Evolutionary conservation across 2,113 vertebrate genomes (phyloP).

Genomic region (Scopus umbretta): DNA sequence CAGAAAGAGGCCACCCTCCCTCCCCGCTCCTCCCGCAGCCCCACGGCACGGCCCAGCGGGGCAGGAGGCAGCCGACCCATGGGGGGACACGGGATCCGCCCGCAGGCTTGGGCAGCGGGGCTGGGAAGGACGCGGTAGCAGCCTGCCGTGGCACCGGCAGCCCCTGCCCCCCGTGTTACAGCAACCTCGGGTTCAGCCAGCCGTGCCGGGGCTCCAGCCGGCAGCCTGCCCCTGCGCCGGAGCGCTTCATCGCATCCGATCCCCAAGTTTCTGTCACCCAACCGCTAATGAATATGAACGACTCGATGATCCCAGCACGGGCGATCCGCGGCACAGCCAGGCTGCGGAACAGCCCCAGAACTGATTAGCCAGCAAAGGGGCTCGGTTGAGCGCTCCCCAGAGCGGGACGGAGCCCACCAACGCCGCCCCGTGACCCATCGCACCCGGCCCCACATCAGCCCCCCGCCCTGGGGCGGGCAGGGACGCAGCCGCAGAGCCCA

Average conservation of each 20-base stretch:
- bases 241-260: fast-evolving
- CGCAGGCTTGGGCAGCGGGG: too few relatives aligned
- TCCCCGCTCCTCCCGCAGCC: neutral
- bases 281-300: fast-evolving
- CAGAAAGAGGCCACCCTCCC: constrained; percentile 14
- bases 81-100: fast-evolving
- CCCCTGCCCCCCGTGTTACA: fast-evolving
- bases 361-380: neutral
- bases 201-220: neutral
- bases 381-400: fast-evolving
- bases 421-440: fast-evolving
- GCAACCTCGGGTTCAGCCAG: fast-evolving
- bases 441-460: too few relatives aligned
- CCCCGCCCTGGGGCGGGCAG: neutral
- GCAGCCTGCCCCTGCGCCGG: fast-evolving
- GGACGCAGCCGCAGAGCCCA: too few relatives aligned
- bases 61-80: neutral
- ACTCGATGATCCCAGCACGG: neutral
- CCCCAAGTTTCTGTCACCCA: neutral
- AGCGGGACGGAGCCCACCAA: fast-evolving
- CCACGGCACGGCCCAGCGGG: fast-evolving
- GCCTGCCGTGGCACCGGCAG: fast-evolving
- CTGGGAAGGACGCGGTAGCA: fast-evolving
- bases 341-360: neutral
- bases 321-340: fast-evolving